Evolutionary conservation across 92 coral and sea anemone species (phyloP).

Genomic region (Parazoanthus darwini): DNA sequence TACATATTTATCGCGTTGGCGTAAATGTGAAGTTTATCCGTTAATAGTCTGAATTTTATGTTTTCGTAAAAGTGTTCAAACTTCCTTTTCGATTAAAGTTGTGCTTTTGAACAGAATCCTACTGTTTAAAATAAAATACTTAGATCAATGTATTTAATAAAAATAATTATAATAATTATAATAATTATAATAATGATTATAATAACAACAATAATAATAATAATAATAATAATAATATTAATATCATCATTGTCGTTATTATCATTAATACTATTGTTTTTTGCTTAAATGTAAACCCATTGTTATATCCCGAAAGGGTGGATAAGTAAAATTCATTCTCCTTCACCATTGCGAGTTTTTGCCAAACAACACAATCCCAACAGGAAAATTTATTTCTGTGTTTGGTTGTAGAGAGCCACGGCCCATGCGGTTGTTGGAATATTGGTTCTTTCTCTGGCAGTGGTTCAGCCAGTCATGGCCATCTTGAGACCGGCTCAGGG

Average conservation of each 20-base stretch:
- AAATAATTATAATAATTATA: too few relatives aligned
- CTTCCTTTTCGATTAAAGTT: neutral
- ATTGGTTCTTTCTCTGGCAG: neutral
- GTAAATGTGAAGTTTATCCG: too few relatives aligned
- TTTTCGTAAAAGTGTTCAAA: neutral
- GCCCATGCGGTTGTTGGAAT: constrained; percentile 28
- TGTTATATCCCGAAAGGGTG: neutral
- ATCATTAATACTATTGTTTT: too few relatives aligned
- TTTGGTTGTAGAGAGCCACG: constrained; percentile 14
- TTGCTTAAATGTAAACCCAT: too few relatives aligned
- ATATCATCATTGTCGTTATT: too few relatives aligned
- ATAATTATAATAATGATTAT: too few relatives aligned
- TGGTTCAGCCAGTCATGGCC: constrained; percentile 27
- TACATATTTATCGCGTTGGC: neutral
- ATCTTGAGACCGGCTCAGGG: constrained; percentile 24
- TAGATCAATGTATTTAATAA: too few relatives aligned
- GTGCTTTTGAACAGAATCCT: neutral
- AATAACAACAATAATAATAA: too few relatives aligned
- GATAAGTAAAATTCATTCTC: neutral
- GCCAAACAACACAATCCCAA: neutral
- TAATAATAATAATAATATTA: too few relatives aligned
- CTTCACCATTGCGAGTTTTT: too few relatives aligned
- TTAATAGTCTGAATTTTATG: neutral
- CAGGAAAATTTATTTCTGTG: neutral
- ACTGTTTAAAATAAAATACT: too few relatives aligned